Evolutionary conservation across 1,140 invertebrate genomes (phyloP).

Genomic region (Drosophila leontia): DNA sequence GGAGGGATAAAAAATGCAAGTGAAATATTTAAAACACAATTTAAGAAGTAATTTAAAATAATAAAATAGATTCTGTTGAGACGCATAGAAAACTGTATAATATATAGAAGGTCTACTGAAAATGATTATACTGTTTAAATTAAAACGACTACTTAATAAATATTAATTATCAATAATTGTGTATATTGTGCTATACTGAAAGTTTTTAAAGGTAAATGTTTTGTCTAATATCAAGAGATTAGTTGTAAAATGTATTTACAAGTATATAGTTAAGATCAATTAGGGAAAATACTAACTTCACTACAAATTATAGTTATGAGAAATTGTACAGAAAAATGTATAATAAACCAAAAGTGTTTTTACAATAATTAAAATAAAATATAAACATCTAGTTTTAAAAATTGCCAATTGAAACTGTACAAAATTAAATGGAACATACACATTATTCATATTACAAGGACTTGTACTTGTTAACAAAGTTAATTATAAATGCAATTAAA

Average conservation of each 20-base stretch:
- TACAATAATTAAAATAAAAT: neutral
- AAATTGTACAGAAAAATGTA: neutral
- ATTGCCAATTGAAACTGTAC: neutral
- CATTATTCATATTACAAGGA: neutral
- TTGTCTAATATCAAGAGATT: neutral
- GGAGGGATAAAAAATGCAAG: neutral
- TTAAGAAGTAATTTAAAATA: neutral
- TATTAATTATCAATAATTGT: neutral
- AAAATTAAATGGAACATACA: neutral
- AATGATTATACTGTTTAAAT: neutral
- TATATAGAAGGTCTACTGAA: neutral
- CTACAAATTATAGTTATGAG: neutral
- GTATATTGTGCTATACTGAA: neutral
- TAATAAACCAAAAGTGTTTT: neutral
- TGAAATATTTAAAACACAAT: neutral
- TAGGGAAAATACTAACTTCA: neutral
- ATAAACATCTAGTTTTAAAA: neutral
- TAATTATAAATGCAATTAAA: neutral
- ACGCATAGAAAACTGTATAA: no score
- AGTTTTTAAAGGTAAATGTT: neutral
- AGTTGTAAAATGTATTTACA: neutral
- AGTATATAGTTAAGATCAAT: neutral
- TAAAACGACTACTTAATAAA: no score
- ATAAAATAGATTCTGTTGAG: neutral
- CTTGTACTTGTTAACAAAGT: neutral